Percentiles rank a stretch among this genome's conserved stretches.
These are phyloP conservation scores for Alcedo atthis DNA, from an alignment of 2,797 vertebrate species.

Conservation along the genomic window DNA sequence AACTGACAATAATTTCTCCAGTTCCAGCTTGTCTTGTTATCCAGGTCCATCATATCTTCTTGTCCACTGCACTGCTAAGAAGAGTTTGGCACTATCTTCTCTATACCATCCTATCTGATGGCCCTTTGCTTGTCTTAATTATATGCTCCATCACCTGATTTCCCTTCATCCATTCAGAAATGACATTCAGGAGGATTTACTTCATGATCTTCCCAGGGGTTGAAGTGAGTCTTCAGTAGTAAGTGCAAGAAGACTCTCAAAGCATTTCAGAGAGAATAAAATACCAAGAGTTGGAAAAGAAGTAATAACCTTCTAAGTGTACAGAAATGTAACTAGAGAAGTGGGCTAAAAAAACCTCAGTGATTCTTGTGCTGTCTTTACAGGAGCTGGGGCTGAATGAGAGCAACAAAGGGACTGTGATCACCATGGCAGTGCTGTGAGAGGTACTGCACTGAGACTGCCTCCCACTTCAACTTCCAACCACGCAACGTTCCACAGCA, in stretches of 20 bases:
- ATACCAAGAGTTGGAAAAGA: background rate
- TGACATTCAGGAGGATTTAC: background rate
- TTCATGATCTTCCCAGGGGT: background rate
- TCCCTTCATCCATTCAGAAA: background rate
- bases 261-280: background rate
- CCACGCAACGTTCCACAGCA: rapidly evolving
- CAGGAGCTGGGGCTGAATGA: background rate
- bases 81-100: background rate
- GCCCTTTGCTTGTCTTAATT: background rate
- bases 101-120: background rate
- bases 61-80: background rate
- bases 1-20: background rate
- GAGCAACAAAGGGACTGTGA: background rate
- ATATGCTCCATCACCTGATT: background rate
- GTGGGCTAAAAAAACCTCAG: rapidly evolving
- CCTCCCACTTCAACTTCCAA: background rate
- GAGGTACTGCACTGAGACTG: background rate
- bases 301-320: background rate
- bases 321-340: background rate
- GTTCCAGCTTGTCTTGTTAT: background rate
- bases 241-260: background rate
- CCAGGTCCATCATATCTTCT: background rate
- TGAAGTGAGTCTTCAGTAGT: background rate
- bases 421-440: rapidly evolving
- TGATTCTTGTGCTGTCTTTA: background rate